phyloP scores from a whole-genome alignment of 2,888 invertebrate species.

The Litoditis marina region DNA sequence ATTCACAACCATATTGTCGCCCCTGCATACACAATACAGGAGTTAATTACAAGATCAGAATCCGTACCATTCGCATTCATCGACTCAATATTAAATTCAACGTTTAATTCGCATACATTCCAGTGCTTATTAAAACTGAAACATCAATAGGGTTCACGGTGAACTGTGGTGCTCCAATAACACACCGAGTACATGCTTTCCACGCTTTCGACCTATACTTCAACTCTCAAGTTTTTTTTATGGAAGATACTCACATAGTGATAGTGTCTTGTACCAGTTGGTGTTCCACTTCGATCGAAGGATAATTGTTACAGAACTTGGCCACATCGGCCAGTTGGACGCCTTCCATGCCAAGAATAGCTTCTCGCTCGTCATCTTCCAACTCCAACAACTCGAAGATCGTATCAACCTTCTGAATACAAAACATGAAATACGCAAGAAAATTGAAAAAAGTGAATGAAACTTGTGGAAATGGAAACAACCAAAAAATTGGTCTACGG shows the following conservation, averaged over 20 bases:
- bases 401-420: conserved; percentile 72
- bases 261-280: conserved; percentile 80
- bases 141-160: background rate
- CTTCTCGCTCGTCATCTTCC: conserved; percentile 75
- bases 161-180: no score
- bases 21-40: conserved; percentile 66
- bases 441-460: no score
- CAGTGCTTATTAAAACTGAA: no score
- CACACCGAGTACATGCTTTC: no score
- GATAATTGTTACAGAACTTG: conserved; percentile 95
- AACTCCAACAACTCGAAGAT: conserved; percentile 93
- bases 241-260: conserved; percentile 36
- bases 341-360: conserved; percentile 72
- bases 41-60: background rate
- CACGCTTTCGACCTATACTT: background rate
- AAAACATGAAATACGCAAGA: background rate
- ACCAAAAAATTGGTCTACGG: no score
- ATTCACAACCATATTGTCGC: conserved; percentile 81
- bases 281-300: conserved; percentile 91
- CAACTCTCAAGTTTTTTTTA: background rate
- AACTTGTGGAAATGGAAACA: no score
- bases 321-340: conserved; percentile 95
- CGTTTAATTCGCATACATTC: background rate
- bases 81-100: no score
- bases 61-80: background rate